Evolutionary conservation across 2,888 invertebrate genomes (phyloP).

Genomic region (Osmoderma eremita): DNA sequence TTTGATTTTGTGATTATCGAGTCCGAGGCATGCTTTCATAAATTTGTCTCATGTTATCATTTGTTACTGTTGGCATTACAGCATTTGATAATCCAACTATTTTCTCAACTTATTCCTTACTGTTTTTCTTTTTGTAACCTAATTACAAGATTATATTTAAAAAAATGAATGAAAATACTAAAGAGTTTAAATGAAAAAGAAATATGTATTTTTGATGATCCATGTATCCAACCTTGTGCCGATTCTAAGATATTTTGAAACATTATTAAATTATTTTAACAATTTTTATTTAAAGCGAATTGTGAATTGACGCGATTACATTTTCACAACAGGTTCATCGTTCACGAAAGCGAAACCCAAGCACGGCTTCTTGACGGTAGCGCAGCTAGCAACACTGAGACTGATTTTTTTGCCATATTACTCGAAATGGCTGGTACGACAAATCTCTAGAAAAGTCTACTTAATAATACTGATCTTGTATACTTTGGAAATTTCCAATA

Average conservation of each 20-base stretch:
- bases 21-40: neutral
- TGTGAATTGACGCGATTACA: neutral
- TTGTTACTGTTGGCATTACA: too few species aligned
- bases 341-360: constrained; percentile 97
- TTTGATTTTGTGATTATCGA: too few species aligned
- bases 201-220: too few species aligned
- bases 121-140: too few species aligned
- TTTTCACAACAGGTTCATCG: constrained; percentile 77
- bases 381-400: constrained; percentile 83
- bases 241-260: too few species aligned
- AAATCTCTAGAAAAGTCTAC: constrained; percentile 83
- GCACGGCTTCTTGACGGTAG: constrained; percentile 86
- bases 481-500: constrained; percentile 63
- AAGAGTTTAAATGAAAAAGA: too few species aligned
- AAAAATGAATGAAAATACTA: too few species aligned
- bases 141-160: too few species aligned
- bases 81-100: too few species aligned
- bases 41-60: constrained; percentile 9
- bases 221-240: too few species aligned
- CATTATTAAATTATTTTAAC: too few species aligned
- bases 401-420: constrained; percentile 86
- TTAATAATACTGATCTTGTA: constrained; percentile 81
- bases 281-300: neutral
- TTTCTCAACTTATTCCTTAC: too few species aligned
- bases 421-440: constrained; percentile 90